These are phyloP conservation scores for Synergus japonicus DNA, from an alignment of 2,888 invertebrate genomes.

Conservation along the genomic window DNA sequence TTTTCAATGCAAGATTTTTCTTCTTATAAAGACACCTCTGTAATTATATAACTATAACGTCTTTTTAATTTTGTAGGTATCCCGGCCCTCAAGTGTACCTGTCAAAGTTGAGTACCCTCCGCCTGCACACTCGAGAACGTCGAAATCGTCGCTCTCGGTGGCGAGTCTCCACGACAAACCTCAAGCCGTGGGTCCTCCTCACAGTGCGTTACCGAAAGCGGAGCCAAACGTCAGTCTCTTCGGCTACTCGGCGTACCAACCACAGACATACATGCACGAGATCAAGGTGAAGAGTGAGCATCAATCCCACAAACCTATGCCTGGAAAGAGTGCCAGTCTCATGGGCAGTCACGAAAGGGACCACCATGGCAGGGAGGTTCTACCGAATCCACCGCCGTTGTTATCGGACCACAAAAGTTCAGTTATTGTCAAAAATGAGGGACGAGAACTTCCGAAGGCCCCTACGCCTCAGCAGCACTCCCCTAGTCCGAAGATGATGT, in stretches of 20 bases:
- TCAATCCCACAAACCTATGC: slow-evolving; percentile 68
- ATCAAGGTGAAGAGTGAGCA: slow-evolving; percentile 82
- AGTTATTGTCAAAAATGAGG: slow-evolving; percentile 89
- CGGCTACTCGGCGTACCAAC: slow-evolving; percentile 82
- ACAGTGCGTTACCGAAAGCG: slow-evolving; percentile 79
- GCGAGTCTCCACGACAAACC: slow-evolving; percentile 72
- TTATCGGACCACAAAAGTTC: slow-evolving; percentile 86
- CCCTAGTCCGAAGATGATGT: slow-evolving; percentile 74
- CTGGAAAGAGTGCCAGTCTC: slow-evolving; percentile 72
- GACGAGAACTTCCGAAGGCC: slow-evolving; percentile 80
- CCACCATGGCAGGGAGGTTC: slow-evolving; percentile 73
- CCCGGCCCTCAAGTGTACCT: slow-evolving; percentile 73
- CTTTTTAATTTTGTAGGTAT: slow-evolving; percentile 61
- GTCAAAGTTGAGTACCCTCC: slow-evolving; percentile 74
- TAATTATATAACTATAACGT: not conserved
- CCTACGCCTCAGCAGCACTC: slow-evolving; percentile 77
- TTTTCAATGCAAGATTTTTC: not conserved
- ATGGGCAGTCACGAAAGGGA: slow-evolving; percentile 75
- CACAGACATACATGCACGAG: slow-evolving; percentile 79
- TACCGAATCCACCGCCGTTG: slow-evolving; percentile 84
- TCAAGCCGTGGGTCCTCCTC: slow-evolving; percentile 60
- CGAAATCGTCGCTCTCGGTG: slow-evolving; percentile 74
- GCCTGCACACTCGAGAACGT: slow-evolving; percentile 78
- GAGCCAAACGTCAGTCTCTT: slow-evolving; percentile 85
- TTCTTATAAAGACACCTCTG: not conserved